These are phyloP conservation scores for Barnardius zonarius DNA, from an alignment of 2,113 vertebrate species.

Conservation along the genomic window DNA sequence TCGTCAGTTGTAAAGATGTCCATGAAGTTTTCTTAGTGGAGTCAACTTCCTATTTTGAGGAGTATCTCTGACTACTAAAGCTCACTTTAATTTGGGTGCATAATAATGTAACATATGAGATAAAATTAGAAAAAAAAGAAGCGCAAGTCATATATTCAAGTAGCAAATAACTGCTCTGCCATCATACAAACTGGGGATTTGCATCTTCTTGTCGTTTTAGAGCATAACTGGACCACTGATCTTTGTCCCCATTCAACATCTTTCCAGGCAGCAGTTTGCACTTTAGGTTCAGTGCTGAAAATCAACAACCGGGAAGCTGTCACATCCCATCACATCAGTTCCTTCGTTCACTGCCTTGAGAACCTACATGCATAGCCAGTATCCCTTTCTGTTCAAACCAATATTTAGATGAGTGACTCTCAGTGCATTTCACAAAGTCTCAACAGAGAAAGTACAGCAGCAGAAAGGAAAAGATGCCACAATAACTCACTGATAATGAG, in stretches of 20 bases:
- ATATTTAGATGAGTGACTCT: neutral
- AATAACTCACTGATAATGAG: neutral
- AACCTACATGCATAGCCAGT: neutral
- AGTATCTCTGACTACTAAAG: neutral
- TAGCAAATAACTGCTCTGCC: neutral
- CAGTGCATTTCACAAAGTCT: neutral
- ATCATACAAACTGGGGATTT: neutral
- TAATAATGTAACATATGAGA: neutral
- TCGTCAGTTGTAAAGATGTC: neutral
- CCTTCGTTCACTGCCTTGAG: neutral
- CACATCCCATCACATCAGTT: neutral
- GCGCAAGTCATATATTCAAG: neutral
- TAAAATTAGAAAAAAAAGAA: neutral
- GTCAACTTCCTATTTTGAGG: neutral
- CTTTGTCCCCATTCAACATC: neutral
- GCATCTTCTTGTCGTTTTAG: neutral
- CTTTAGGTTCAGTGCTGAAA: neutral
- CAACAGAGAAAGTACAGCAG: neutral
- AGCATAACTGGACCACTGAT: neutral
- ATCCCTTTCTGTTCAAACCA: neutral
- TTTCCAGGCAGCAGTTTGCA: neutral
- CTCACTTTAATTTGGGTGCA: neutral
- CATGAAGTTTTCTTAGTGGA: neutral
- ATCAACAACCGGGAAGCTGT: neutral
- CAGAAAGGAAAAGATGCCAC: neutral